Evolutionary conservation across 2,113 vertebrate species (phyloP), one percentile per base, ranked within the genome.

Genomic region (Rhizomys pruinosus): DNA sequence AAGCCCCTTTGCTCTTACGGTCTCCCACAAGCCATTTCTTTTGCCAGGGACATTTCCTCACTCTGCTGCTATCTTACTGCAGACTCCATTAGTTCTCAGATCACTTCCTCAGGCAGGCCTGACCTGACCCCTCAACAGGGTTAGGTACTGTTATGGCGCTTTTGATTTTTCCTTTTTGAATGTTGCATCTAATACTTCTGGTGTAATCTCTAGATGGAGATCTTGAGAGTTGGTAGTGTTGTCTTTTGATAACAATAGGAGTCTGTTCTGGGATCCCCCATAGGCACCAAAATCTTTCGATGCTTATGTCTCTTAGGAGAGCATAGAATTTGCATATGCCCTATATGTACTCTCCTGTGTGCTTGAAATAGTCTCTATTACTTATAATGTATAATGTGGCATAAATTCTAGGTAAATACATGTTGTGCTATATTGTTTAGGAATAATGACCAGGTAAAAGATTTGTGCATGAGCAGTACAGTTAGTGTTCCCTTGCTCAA

Each of bases 381-480:
- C 6, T 22, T 82, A 32, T 25, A 84, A 74, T 66, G 42, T 25
- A 57, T 52, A 29, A 29, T 73, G 29, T 15, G 47, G 15, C 9
- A 27, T 19, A 39, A 37, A 52, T 64, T 27, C 29, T 57, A 8
- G 42, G 2, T 66, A 92, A 77, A 42, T 34, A 76, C 25, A 39
- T 84, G 81, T 25, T 82, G 78, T 25, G 20, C 32, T 76, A 25
- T 66, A 76, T 84, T 76, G 4, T 92, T 79, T 29, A 71, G 73
- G 64, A 47, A 69, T 59, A 71, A 71, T 32, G 61, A 29, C 25
- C 57, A 68, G 59, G 66, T 34, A 74, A n/a, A 76, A 69, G 22
- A 12, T 10, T 39, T 64, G 25, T 4, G 7, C 13, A 22, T 34
- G 32, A 27, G 47, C 34, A 52, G 52, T 71, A 69, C 19, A 71